Percentiles rank a stretch among this genome's conserved stretches.
phyloP scores from a whole-genome alignment of 1,140 invertebrate species.

The Sycophila sp. region DNA sequence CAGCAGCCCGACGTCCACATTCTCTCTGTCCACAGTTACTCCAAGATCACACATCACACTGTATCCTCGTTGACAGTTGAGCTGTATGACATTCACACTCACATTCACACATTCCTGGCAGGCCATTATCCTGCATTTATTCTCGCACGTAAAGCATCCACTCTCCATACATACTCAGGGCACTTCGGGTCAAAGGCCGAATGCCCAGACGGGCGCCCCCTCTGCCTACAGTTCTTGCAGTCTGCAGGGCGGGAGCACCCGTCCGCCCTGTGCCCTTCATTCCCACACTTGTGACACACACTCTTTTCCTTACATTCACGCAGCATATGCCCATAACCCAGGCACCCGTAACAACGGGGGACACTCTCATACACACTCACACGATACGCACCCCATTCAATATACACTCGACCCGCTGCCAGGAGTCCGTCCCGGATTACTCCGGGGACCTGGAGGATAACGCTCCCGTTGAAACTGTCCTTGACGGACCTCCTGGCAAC shows the following conservation, averaged over 20 bases:
- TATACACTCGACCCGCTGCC: not conserved
- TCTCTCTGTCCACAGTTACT: not conserved
- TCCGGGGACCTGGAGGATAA: not conserved
- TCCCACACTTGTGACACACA: not conserved
- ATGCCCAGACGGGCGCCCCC: not conserved
- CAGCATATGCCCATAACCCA: too few species aligned
- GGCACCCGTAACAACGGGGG: not conserved
- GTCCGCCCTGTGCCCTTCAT: not conserved
- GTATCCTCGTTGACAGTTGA: not conserved
- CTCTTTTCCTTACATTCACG: not conserved
- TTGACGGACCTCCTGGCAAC: not conserved
- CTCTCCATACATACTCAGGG: not conserved
- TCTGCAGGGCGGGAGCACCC: not conserved
- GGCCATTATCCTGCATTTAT: not conserved
- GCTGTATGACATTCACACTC: not conserved
- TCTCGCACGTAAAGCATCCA: not conserved
- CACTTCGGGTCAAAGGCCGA: not conserved
- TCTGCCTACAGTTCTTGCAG: not conserved
- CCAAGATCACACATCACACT: not conserved
- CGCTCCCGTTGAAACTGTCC: not conserved
- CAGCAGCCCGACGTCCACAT: not conserved
- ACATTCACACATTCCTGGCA: not conserved
- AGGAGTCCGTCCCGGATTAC: not conserved
- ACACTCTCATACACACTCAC: not conserved
- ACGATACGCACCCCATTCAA: not conserved